Conservation (phyloP, 1,140 invertebrate species). For the Rhizoglyphus robini region DNA sequence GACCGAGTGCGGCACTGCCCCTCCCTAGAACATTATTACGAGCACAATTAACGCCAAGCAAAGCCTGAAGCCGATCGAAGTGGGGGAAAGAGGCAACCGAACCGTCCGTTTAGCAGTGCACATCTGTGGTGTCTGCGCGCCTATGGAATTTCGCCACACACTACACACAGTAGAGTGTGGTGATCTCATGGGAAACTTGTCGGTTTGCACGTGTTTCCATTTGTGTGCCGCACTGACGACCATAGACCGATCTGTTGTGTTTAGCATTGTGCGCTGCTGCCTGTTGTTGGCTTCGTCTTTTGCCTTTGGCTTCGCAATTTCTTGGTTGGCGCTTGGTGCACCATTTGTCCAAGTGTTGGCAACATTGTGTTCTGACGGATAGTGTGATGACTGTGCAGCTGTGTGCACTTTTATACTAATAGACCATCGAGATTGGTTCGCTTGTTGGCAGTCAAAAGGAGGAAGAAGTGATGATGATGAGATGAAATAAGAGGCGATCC, state of each 20-base stretch:
- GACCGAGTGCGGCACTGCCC: background rate
- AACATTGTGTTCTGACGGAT: too few relatives aligned
- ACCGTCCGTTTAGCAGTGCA: too few relatives aligned
- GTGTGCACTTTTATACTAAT: too few relatives aligned
- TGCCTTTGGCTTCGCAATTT: too few relatives aligned
- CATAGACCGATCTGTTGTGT: background rate
- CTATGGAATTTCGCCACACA: background rate
- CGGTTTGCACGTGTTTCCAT: background rate
- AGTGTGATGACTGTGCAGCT: too few relatives aligned
- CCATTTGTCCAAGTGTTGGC: too few relatives aligned
- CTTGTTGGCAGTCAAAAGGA: too few relatives aligned
- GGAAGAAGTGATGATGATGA: too few relatives aligned
- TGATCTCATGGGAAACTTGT: conserved; percentile 8
- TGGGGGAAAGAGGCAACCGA: background rate
- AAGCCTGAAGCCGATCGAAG: background rate
- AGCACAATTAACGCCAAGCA: background rate
- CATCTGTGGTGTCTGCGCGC: background rate
- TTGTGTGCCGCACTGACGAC: background rate
- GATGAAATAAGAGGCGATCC: too few relatives aligned
- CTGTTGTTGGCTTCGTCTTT: too few relatives aligned
- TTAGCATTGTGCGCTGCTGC: background rate
- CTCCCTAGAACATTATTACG: background rate
- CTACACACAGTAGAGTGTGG: background rate
- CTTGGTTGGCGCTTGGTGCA: too few relatives aligned
- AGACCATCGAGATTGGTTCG: too few relatives aligned